Conservation (phyloP, 2,888 invertebrate species). For the Teinopalpus imperialis region DNA sequence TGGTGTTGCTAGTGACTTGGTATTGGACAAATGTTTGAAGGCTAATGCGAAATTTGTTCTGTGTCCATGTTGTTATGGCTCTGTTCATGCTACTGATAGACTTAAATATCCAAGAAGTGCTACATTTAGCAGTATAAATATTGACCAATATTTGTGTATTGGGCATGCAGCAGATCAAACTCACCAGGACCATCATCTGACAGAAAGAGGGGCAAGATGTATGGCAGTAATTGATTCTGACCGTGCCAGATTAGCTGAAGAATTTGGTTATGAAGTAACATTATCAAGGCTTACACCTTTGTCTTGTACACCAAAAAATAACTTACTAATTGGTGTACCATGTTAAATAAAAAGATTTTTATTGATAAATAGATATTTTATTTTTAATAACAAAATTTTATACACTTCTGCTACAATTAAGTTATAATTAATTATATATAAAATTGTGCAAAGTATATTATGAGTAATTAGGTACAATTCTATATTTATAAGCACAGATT, state of each 20-base stretch:
- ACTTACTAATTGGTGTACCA: conserved; percentile 87
- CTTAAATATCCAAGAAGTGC: conserved; percentile 91
- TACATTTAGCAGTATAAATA: conserved; percentile 70
- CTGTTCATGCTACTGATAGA: conserved; percentile 90
- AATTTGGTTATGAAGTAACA: conserved; percentile 88
- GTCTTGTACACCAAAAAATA: conserved; percentile 95
- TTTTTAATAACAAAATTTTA: conserved; percentile 31
- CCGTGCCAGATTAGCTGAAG: conserved; percentile 87
- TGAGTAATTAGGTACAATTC: too few species aligned
- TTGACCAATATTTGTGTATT: conserved; percentile 88
- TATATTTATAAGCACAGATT: too few species aligned
- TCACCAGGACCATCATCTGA: conserved; percentile 87
- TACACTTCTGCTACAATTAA: conserved; percentile 28
- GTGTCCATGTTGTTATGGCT: conserved; percentile 97
- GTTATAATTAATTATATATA: not conserved
- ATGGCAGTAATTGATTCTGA: conserved; percentile 96
- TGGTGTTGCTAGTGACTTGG: conserved; percentile 96
- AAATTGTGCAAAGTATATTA: conserved; percentile 1
- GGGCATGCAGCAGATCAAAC: conserved; percentile 97
- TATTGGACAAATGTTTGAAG: conserved; percentile 90
- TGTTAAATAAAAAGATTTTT: conserved; percentile 34
- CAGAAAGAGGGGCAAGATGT: conserved; percentile 89
- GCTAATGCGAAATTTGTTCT: conserved; percentile 91
- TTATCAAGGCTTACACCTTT: conserved; percentile 90
- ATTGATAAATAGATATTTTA: conserved; percentile 28